Conservation (phyloP, 2,113 vertebrate species). For the Ceyx melanurus region DNA sequence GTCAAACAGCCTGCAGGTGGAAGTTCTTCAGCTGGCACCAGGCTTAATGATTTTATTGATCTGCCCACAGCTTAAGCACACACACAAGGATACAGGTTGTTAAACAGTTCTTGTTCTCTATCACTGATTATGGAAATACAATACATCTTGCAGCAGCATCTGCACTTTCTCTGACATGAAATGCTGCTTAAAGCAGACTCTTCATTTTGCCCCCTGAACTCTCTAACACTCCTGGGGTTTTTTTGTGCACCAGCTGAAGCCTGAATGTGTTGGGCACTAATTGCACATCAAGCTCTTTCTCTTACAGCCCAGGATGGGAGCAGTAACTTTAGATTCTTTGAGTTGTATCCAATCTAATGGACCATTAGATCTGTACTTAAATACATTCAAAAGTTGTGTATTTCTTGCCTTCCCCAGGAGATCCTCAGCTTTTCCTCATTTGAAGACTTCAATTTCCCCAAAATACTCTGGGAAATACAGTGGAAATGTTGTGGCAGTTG, state of each 20-base stretch:
- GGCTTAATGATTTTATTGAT: conserved; percentile 45
- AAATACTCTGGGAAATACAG: not conserved
- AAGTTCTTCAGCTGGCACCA: conserved; percentile 22
- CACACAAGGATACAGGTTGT: not conserved
- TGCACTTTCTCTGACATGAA: conserved; percentile 5
- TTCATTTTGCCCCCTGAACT: not conserved
- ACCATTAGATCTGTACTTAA: not conserved
- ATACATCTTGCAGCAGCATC: conserved; percentile 21
- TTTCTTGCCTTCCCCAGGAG: not conserved
- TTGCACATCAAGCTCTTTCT: not conserved
- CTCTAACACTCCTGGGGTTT: not conserved
- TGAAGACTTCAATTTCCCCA: not conserved
- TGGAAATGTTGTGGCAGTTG: not conserved
- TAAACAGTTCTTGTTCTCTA: not conserved
- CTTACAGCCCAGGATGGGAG: not conserved
- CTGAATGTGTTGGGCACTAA: not conserved
- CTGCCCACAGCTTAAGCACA: conserved; percentile 11
- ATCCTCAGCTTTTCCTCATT: not conserved
- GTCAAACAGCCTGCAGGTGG: conserved; percentile 16
- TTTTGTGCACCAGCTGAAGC: not conserved
- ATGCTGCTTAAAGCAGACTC: not conserved
- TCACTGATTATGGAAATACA: conserved; percentile 21
- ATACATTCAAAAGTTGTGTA: not conserved
- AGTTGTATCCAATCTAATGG: not conserved
- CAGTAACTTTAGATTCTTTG: not conserved